Evolutionary conservation across 2,113 vertebrate genomes (phyloP).

Genomic region (Phalacrocorax aristotelis): DNA sequence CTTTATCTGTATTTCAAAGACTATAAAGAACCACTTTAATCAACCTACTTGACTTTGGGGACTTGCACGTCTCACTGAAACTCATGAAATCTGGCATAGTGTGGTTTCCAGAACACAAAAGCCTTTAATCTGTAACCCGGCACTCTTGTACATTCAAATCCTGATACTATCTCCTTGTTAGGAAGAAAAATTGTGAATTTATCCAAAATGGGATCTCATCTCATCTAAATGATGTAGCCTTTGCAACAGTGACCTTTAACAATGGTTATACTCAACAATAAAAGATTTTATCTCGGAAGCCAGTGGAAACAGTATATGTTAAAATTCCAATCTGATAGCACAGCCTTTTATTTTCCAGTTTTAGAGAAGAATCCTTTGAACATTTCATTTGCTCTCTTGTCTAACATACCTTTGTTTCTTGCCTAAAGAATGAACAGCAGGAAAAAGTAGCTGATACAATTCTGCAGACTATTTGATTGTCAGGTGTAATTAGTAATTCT

Average conservation of each 20-base stretch:
- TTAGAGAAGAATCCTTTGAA: conserved; percentile 51
- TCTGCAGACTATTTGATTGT: conserved; percentile 15
- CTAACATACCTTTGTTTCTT: conserved; percentile 52
- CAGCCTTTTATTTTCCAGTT: conserved; percentile 53
- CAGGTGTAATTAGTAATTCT: conserved; percentile 42
- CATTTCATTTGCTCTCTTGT: conserved; percentile 61
- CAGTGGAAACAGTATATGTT: conserved; percentile 36
- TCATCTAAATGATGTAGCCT: conserved; percentile 55
- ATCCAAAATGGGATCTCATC: conserved; percentile 72
- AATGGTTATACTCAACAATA: conserved; percentile 49
- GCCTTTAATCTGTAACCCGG: conserved; percentile 64
- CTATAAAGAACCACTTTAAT: conserved; percentile 63
- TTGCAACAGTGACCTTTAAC: conserved; percentile 68
- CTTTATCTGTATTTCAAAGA: conserved; percentile 62
- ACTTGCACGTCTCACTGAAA: conserved; percentile 50
- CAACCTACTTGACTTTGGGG: conserved; percentile 64
- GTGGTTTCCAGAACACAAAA: conserved; percentile 56
- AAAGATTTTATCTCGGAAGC: conserved; percentile 53
- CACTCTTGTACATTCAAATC: conserved; percentile 54
- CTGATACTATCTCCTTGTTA: conserved; percentile 71
- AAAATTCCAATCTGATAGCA: conserved; percentile 62
- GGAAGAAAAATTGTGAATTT: conserved; percentile 72
- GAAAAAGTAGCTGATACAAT: conserved; percentile 10
- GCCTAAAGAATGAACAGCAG: conserved; percentile 13
- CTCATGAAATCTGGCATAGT: conserved; percentile 31